A percentile compares a stretch with the other conserved stretches of the same genome.
Evolutionary conservation across 2,797 vertebrate genomes (phyloP).

Genomic region (Pangasius macronema): DNA sequence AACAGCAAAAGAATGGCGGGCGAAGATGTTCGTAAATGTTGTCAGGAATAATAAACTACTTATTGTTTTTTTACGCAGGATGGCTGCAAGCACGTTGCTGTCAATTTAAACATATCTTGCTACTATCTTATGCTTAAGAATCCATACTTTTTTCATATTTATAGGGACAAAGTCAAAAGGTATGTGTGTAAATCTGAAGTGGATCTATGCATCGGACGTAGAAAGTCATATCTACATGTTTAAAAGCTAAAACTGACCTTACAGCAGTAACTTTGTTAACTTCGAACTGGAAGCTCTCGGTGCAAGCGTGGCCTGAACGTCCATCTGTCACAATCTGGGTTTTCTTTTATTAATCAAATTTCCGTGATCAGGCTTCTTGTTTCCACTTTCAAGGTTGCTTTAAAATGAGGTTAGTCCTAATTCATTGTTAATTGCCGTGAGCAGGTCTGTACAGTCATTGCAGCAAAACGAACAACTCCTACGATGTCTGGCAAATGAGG

Average conservation of each 20-base stretch:
- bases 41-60: not conserved
- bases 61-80: not conserved
- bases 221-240: not conserved
- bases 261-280: not conserved
- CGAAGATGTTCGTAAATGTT: not conserved
- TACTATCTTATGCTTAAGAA: not conserved
- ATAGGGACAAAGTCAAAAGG: not conserved
- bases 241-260: not conserved
- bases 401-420: not conserved
- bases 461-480: not conserved
- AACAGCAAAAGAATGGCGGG: not conserved
- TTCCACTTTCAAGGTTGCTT: not conserved
- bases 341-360: conserved; percentile 15
- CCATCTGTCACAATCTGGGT: not conserved
- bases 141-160: not conserved
- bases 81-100: not conserved
- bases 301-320: not conserved
- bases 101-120: not conserved
- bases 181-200: not conserved
- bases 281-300: not conserved
- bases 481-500: not conserved
- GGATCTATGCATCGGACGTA: not conserved
- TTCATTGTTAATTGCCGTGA: not conserved
- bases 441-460: not conserved
- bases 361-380: no score